Base-by-base conservation (phyloP, 2,113 vertebrate species). In the Acinonyx jubatus region DNA sequence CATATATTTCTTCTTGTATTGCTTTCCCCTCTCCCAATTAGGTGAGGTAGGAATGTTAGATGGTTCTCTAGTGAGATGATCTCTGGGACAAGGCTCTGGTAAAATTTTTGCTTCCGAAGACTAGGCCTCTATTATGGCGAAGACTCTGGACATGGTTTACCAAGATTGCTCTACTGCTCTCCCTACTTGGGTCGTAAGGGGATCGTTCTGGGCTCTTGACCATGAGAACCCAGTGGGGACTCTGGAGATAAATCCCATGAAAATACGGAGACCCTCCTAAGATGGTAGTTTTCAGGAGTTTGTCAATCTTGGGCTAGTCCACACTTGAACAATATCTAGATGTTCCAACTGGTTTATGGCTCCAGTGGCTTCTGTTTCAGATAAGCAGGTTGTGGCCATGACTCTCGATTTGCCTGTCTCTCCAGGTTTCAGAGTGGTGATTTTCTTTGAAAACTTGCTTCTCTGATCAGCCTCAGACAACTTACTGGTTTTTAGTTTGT, bases 131-230 rank as follows among this genome's bases (percentile, higher is more conserved):
- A 9, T 69, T 90, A 38, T 68, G 33, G 48, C 69, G 38, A 83
- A 89, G 4, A 4, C 68, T 94, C 80, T 94, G 66, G 65, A 87
- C 14, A 65, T 66, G 2, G 68, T 93, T 66, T 68, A 91, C 33
- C 33, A 87, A 93, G 33, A 96, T 81, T 83, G 66, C 1, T 65
- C 50, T 63, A 52, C 29, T 84, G 7, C 21, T 97, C 41, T 78
- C 9, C 1, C 21, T 76, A 33, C 23, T 14, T 27, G 45, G 69
- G 55, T 18, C 23, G 63, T 3, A n/a, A 88, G 38, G 29, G 19
- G 41, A 41, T 55, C n/a, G 89, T 94, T 94, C 45, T 89, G 94
- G 69, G 55, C 55, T 97, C 57, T 74, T 94, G n/a, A 76, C 38
- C n/a, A 41, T 84, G 68, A 83, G 38, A 96, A 82, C 27, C 31